Percentiles rank a stretch among this genome's conserved stretches.
Conservation (phyloP, 2,888 invertebrate genomes). For the Capitulum mitella region DNA sequence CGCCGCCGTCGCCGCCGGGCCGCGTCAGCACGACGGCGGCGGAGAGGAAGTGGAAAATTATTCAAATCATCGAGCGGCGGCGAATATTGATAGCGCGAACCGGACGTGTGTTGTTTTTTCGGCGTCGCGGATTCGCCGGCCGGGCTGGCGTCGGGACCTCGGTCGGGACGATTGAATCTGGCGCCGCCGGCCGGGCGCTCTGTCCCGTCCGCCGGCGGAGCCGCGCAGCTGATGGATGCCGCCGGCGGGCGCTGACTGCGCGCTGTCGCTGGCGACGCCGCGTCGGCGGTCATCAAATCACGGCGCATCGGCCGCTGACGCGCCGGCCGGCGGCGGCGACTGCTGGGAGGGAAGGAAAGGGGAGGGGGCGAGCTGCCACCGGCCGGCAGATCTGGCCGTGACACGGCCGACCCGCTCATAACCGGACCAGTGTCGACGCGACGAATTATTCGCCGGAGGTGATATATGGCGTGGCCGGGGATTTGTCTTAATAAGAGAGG, state of each 20-base stretch:
- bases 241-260: background rate
- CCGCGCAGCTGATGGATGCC: background rate
- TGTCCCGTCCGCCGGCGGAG: no score
- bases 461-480: background rate
- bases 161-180: background rate
- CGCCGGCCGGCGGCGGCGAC: no score
- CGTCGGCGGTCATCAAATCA: background rate
- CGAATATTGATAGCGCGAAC: background rate
- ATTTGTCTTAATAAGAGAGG: background rate
- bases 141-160: background rate
- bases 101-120: background rate
- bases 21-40: background rate
- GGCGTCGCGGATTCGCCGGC: background rate
- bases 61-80: background rate
- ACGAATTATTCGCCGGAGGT: conserved; percentile 2
- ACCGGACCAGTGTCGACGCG: background rate
- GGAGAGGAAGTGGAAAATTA: background rate
- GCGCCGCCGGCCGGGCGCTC: background rate
- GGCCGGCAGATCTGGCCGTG: background rate
- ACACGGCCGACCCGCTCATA: background rate
- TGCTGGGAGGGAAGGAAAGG: no score
- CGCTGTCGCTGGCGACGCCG: background rate
- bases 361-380: no score
- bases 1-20: background rate
- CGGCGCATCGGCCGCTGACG: no score